Percentiles rank a stretch among this genome's conserved stretches.
Conservation (phyloP, 1,140 invertebrate species). For the Carposina sasakii region DNA sequence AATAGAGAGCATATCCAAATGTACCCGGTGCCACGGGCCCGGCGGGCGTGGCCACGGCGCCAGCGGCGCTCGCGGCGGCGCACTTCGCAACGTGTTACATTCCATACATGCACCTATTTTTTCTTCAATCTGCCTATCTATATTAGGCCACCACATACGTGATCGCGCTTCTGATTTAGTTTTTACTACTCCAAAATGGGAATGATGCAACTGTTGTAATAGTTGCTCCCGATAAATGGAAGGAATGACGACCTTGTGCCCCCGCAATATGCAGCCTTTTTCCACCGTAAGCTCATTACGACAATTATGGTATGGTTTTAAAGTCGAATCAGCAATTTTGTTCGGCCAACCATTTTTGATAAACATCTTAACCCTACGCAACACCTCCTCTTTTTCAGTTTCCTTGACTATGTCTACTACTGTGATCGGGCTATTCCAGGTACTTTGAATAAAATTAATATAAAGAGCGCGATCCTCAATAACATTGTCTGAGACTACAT, state of each 20-base stretch:
- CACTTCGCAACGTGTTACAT: not conserved
- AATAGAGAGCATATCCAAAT: slow-evolving; percentile 1
- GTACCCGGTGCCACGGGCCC: not conserved
- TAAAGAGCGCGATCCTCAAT: not conserved
- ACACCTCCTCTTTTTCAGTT: not conserved
- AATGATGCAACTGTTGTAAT: slow-evolving; percentile 24
- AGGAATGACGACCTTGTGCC: slow-evolving; percentile 23
- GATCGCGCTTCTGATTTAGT: slow-evolving; percentile 21
- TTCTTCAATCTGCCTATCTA: slow-evolving; percentile 30
- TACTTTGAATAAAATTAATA: not conserved
- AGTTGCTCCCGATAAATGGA: slow-evolving; percentile 11
- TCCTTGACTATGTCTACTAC: not conserved
- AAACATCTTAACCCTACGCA: not conserved
- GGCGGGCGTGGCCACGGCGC: slow-evolving; percentile 4
- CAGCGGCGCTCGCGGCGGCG: not conserved
- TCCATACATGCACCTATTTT: not conserved
- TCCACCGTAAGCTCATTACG: not conserved
- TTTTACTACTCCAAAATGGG: slow-evolving; percentile 28
- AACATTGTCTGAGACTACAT: not conserved
- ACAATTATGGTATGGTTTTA: not conserved
- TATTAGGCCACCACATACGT: slow-evolving; percentile 20
- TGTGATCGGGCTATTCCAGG: not conserved
- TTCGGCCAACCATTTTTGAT: not conserved
- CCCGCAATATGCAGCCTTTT: slow-evolving; percentile 1
- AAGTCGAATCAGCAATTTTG: not conserved